Evolutionary conservation across 1,140 invertebrate genomes (phyloP).

Genomic region (Spodoptera litura): DNA sequence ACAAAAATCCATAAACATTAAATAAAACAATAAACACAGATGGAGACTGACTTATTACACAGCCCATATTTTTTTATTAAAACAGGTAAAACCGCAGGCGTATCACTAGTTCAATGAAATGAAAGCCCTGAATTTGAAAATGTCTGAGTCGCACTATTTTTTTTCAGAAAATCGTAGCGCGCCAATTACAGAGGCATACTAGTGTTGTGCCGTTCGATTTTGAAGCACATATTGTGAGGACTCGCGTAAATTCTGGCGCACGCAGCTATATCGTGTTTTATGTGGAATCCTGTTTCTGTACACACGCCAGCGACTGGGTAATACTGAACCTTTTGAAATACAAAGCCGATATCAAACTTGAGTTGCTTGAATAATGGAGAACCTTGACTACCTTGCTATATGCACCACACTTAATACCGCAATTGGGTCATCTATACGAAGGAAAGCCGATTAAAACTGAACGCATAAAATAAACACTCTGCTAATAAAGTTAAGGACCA

Average conservation of each 20-base stretch:
- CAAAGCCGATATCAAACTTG: not conserved
- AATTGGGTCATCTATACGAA: not conserved
- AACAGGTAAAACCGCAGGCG: no score
- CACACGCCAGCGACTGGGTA: not conserved
- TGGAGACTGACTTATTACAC: no score
- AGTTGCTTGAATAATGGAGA: not conserved
- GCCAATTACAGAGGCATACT: not conserved
- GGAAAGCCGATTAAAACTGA: not conserved
- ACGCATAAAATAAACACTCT: not conserved
- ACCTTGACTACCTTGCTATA: no score
- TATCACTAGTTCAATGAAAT: not conserved
- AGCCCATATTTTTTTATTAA: no score
- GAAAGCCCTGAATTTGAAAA: not conserved
- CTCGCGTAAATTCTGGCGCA: not conserved
- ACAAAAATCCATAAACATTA: no score
- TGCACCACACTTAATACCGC: no score
- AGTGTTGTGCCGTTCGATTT: slow-evolving; percentile 9
- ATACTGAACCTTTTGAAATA: not conserved
- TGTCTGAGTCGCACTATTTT: not conserved
- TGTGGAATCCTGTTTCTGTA: not conserved
- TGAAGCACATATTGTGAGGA: not conserved
- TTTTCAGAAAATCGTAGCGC: not conserved
- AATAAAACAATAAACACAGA: not conserved
- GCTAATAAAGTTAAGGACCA: no score
- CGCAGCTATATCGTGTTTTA: not conserved